These are phyloP conservation scores for Cantharis rufa DNA, from an alignment of 2,888 invertebrate genomes.

Conservation along the genomic window DNA sequence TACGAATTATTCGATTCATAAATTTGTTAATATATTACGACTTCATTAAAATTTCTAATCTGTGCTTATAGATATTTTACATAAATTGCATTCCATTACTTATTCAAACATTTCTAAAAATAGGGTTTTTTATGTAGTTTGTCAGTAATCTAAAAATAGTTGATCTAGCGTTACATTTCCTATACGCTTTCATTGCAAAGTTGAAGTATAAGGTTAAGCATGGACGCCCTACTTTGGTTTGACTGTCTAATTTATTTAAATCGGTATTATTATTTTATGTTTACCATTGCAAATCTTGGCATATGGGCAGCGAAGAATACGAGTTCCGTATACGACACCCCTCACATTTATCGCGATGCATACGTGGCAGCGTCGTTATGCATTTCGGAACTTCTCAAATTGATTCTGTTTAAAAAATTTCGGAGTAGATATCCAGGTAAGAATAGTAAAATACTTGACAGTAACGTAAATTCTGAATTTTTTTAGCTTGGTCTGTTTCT, in stretches of 20 bases:
- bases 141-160: background rate
- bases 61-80: too few species aligned
- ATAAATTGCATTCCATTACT: background rate
- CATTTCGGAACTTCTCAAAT: conserved; percentile 17
- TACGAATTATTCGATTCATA: background rate
- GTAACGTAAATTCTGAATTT: background rate
- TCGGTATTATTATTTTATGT: conserved; percentile 23
- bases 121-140: background rate
- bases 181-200: background rate
- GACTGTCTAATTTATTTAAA: conserved; percentile 23
- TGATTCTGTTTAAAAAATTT: conserved; percentile 16
- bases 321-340: conserved; percentile 14
- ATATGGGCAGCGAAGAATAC: conserved; percentile 22
- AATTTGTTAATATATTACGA: background rate
- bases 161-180: background rate
- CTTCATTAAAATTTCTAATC: background rate
- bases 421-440: conserved; percentile 16
- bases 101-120: background rate
- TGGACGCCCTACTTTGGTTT: conserved; percentile 21
- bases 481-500: conserved; percentile 17
- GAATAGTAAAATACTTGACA: background rate
- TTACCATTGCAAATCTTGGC: conserved; percentile 8
- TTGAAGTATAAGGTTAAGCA: background rate
- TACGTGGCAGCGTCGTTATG: conserved; percentile 2
- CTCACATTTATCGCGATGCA: conserved; percentile 15